Evolutionary conservation across 2,797 vertebrate species (phyloP), one percentile per base, ranked within the genome.

Genomic region (Huso huso): DNA sequence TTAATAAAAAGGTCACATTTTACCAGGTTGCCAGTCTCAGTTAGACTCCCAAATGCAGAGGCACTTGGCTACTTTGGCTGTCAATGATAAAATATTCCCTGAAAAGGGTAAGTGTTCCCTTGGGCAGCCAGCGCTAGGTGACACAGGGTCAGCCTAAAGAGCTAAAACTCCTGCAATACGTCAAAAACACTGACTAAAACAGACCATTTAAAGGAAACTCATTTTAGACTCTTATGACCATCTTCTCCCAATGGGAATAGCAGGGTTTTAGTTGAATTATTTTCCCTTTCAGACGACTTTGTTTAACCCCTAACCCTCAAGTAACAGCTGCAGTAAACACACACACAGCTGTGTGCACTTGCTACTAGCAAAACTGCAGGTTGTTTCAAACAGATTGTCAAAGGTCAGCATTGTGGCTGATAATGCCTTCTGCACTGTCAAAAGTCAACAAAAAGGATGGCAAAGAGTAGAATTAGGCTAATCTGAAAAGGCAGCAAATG

Each of bases 41-140:
- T 18, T 18, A 18, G 18, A 18, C 18, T 18, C 37, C 37, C 37
- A 37, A 37, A 37, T 37, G 37, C 3, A 37, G 37, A 37, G 37
- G 37, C 37, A 37, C 37, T 48, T 18, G 49, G 48, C 53, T 50
- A 9, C 58, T 49, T 13, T 11, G 66, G 8, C 61, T 37, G 61
- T 48, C 61, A 62, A 12, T 62, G 18, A 62, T 18, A 23, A 9
- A 62, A 62, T 62, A 74, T 69, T 70, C 65, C 73, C 72, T 74
- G 65, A 70, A 84, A 78, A 82, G 77, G 75, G 80, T 84, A 83
- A 85, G 76, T 78, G 74, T 78, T 77, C 84, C 82, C 76, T 68
- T 0, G 72, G 58, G 62, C 75, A 69, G 76, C 13, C 57, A 10
- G 57, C 6, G 48, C 37, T 51, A 48, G 51, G 61, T 18, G 48